phyloP scores from a whole-genome alignment of 2,797 vertebrate species.

The Harpagifer antarcticus region DNA sequence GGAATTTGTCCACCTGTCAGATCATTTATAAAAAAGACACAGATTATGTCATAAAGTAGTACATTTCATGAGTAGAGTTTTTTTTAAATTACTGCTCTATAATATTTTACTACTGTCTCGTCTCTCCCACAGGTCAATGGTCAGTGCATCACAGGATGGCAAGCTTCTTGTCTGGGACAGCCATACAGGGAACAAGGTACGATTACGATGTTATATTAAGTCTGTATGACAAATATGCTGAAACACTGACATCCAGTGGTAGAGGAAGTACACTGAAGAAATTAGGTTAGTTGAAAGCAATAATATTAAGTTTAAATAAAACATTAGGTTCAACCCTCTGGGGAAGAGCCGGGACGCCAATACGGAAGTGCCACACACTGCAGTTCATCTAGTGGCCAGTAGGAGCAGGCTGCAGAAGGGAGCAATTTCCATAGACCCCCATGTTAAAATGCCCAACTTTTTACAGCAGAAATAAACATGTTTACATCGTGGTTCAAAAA shows the following conservation, averaged over 20 bases:
- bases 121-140: constrained; percentile 84
- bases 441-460: too few relatives aligned
- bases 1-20: not conserved
- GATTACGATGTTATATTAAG: not conserved
- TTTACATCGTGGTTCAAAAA: too few relatives aligned
- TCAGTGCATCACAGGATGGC: constrained; percentile 93
- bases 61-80: not conserved
- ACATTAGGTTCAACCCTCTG: too few relatives aligned
- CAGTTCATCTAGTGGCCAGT: too few relatives aligned
- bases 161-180: constrained; percentile 92
- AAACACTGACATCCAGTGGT: not conserved
- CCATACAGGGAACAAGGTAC: constrained; percentile 85
- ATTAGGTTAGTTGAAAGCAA: too few relatives aligned
- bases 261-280: not conserved
- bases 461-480: too few relatives aligned
- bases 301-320: too few relatives aligned
- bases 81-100: not conserved
- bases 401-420: too few relatives aligned
- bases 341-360: too few relatives aligned
- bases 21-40: not conserved
- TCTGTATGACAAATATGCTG: not conserved
- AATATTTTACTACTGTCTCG: not conserved
- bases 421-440: too few relatives aligned
- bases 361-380: too few relatives aligned
- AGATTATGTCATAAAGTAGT: too few relatives aligned